phyloP scores from a whole-genome alignment of 2,888 invertebrate genomes.

The Thereva unica region DNA sequence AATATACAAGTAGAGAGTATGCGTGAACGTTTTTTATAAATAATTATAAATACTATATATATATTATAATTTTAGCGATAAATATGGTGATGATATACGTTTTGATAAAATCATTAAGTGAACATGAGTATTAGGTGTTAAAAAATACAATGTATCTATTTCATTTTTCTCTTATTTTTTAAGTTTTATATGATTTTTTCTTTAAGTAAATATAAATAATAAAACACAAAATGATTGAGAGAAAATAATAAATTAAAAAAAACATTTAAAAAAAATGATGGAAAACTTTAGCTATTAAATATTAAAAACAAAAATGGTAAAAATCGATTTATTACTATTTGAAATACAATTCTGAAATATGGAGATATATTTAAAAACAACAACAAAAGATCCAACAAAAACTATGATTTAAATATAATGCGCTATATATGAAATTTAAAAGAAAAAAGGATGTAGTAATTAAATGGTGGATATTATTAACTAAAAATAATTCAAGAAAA shows the following conservation, averaged over 20 bases:
- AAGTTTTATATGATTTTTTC: conserved; percentile 29
- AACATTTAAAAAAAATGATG: conserved; percentile 7
- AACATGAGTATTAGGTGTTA: conserved; percentile 36
- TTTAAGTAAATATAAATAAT: conserved; percentile 17
- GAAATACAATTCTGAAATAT: background rate
- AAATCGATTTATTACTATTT: conserved; percentile 23
- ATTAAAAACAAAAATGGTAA: background rate
- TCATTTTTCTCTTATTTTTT: conserved; percentile 13
- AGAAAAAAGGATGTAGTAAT: conserved; percentile 29
- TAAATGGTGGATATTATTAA: conserved; percentile 33
- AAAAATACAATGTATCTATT: conserved; percentile 20
- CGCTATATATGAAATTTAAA: conserved; percentile 9
- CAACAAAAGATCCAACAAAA: conserved; percentile 16
- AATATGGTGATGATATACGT: conserved; percentile 33
- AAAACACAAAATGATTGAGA: conserved; percentile 11
- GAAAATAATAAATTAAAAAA: conserved; percentile 14
- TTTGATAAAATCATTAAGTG: conserved; percentile 35
- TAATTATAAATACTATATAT: conserved; percentile 20
- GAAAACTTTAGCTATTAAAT: too few species aligned
- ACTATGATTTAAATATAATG: conserved; percentile 26
- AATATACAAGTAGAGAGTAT: conserved; percentile 40
- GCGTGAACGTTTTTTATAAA: conserved; percentile 33
- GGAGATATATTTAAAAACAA: conserved; percentile 13
- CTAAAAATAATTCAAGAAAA: conserved; percentile 33
- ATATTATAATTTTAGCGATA: conserved; percentile 31